These are phyloP conservation scores for Onychomys torridus DNA, from an alignment of 2,797 vertebrate species.

Conservation along the genomic window DNA sequence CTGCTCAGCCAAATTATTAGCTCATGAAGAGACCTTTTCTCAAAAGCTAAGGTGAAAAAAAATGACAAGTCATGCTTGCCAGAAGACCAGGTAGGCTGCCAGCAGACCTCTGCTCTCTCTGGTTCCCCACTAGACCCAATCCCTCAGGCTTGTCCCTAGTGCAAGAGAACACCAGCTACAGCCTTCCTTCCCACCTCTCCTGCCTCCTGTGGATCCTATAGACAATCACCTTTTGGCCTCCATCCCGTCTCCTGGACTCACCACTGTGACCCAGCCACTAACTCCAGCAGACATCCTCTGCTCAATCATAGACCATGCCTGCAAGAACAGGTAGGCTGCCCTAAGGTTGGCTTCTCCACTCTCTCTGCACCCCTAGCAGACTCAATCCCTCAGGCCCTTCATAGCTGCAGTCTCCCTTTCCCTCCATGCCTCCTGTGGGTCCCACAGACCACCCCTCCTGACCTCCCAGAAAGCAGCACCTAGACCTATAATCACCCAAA, in stretches of 20 bases:
- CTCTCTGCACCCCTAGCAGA: too few relatives aligned
- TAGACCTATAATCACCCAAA: too few relatives aligned
- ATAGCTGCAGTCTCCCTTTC: too few relatives aligned
- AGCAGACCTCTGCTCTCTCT: neutral
- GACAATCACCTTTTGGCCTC: neutral
- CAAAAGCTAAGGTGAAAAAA: neutral
- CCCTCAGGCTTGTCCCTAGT: neutral
- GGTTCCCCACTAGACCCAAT: neutral
- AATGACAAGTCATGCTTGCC: neutral
- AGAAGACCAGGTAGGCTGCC: too few relatives aligned
- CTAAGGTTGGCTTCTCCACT: neutral
- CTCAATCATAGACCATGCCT: neutral
- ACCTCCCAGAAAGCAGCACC: neutral
- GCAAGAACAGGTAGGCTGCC: neutral
- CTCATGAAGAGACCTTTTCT: neutral
- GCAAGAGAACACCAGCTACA: neutral
- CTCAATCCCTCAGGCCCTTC: too few relatives aligned
- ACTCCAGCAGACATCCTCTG: neutral
- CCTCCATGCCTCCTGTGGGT: too few relatives aligned
- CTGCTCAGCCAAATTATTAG: neutral
- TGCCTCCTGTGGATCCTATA: neutral
- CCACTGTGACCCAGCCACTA: neutral
- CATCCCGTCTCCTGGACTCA: neutral
- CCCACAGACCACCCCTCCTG: neutral
- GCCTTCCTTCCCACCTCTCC: too few relatives aligned